Percentiles rank a stretch among this genome's conserved stretches.
phyloP scores from a whole-genome alignment of 2,888 invertebrate species.

The Drosophila picticornis region DNA sequence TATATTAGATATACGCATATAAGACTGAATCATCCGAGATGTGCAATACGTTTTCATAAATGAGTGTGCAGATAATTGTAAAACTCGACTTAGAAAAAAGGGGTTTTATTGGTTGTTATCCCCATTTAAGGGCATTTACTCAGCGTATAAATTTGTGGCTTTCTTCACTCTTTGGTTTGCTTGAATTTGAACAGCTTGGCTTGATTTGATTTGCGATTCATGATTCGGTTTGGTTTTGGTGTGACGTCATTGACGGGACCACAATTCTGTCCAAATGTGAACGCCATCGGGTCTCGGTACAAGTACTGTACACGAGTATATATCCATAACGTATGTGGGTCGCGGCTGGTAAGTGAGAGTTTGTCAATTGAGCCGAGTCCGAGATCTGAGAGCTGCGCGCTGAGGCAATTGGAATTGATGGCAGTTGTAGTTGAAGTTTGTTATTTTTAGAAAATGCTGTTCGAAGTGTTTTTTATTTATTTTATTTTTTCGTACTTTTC shows the following conservation, averaged over 20 bases:
- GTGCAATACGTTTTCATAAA: neutral
- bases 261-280: constrained; percentile 48
- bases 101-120: neutral
- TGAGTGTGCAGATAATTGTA: neutral
- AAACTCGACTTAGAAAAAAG: neutral
- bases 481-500: constrained; percentile 9
- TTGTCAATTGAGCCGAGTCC: constrained; percentile 65
- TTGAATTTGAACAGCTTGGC: constrained; percentile 45
- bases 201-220: constrained; percentile 55
- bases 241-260: constrained; percentile 65
- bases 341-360: constrained; percentile 55
- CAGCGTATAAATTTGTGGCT: constrained; percentile 1
- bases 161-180: constrained; percentile 18
- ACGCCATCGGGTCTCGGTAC: constrained; percentile 47
- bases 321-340: constrained; percentile 60
- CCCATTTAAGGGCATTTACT: constrained; percentile 16
- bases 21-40: constrained; percentile 1
- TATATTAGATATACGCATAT: neutral
- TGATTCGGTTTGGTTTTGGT: constrained; percentile 31
- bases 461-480: constrained; percentile 40
- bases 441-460: constrained; percentile 63
- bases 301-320: constrained; percentile 6
- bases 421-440: constrained; percentile 66
- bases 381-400: constrained; percentile 42
- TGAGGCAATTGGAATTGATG: constrained; percentile 67